Evolutionary conservation across 2,888 invertebrate genomes (phyloP), one percentile per base, ranked within the genome.

Genomic region (Danaus chrysippus): DNA sequence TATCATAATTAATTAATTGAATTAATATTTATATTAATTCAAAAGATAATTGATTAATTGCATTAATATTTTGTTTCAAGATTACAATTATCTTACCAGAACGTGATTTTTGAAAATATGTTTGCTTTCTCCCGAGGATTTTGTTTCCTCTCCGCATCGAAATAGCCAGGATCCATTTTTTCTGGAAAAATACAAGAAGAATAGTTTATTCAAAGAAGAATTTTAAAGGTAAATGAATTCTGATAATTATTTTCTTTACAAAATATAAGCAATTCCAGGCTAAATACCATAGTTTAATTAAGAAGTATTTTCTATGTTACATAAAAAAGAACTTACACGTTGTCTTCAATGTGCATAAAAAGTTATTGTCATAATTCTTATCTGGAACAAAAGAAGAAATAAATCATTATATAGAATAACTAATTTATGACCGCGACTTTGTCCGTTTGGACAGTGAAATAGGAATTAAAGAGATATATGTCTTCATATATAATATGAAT

Each of bases 61-160:
- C 12, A 34, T 42, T 59, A 59, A 65, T 63, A 58, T 57, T 68
- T 56, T 58, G 56, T 42, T 44, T 43, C n/a, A n/a, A n/a, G 12
- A 3, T 11, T 34, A 23, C n/a, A 64, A 12, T 54, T 52, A 53
- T 70, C 93, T 88, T 83, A 96, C 95, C 93, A 93, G 80, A 93
- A 95, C 65, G 92, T 92, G 72, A 93, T 82, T 68, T 93, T 91
- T 5, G 95, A 94, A 23, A 95, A 71, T 15, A 91, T 71, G 78
- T 93, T 94, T 3, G 95, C 93, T 6, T 75, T 92, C 73, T 93
- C 92, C 66, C 93, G 87, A 1, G 95, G 95, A 84, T 95, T 94
- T 70, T 85, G 79, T 74, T 92, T 81, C 72, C 91, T 81, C 65
- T 86, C 86, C 8, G 76, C 85, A 76, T 93, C 89, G 64, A 86